Conservation (phyloP, 1,140 invertebrate species). For the Drosophila arawakana region DNA sequence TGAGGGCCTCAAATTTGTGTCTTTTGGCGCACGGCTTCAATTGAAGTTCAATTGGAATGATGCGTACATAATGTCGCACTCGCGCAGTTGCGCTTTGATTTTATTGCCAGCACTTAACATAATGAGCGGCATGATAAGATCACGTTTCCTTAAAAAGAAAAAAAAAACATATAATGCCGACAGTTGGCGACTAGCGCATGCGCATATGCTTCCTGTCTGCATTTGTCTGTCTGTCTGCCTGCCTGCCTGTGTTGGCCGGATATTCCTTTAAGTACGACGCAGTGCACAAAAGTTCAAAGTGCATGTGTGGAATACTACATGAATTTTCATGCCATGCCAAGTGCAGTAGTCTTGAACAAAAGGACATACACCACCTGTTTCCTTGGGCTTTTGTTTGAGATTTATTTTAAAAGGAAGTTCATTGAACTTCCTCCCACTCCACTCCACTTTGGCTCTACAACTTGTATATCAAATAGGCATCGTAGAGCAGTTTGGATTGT, state of each 20-base stretch:
- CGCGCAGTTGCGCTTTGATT: conserved; percentile 64
- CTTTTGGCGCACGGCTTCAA: conserved; percentile 62
- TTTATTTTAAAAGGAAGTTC: conserved; percentile 66
- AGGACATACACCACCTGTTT: conserved; percentile 76
- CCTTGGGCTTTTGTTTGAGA: conserved; percentile 72
- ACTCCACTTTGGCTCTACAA: conserved; percentile 1
- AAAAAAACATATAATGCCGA: conserved; percentile 28
- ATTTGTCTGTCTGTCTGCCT: background rate
- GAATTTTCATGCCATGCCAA: conserved; percentile 52
- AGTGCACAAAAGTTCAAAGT: conserved; percentile 78
- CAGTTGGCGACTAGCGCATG: conserved; percentile 62
- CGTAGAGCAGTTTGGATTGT: conserved; percentile 38
- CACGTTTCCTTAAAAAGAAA: conserved; percentile 63
- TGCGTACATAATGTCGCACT: conserved; percentile 58
- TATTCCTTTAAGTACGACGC: conserved; percentile 72
- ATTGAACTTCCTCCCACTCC: conserved; percentile 52
- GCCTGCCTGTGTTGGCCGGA: conserved; percentile 45
- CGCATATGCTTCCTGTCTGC: conserved; percentile 77
- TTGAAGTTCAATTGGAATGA: conserved; percentile 69
- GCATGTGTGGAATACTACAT: conserved; percentile 54
- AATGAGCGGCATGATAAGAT: conserved; percentile 76
- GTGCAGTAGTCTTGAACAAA: conserved; percentile 64
- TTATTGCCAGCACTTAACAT: conserved; percentile 82
- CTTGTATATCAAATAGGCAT: conserved; percentile 59
- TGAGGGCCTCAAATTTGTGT: conserved; percentile 38